Evolutionary conservation across 1,140 invertebrate species (phyloP).

Genomic region (Drosophila funebris): DNA sequence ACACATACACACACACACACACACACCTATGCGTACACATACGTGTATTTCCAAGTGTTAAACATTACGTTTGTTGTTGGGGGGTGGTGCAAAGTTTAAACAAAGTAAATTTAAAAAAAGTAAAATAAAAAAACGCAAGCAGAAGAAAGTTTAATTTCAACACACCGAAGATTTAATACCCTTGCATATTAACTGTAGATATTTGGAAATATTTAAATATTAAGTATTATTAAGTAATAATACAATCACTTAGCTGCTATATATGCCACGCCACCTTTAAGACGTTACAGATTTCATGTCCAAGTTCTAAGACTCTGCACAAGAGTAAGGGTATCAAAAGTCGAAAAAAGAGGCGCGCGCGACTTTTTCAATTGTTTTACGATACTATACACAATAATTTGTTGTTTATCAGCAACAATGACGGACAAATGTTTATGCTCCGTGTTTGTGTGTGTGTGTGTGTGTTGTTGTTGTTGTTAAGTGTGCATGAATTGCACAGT

Average conservation of each 20-base stretch:
- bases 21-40: conserved; percentile 1
- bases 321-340: too few relatives aligned
- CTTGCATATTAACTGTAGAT: too few relatives aligned
- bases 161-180: too few relatives aligned
- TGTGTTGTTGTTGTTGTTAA: too few relatives aligned
- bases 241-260: too few relatives aligned
- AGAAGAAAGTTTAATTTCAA: too few relatives aligned
- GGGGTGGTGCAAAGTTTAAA: conserved; percentile 60
- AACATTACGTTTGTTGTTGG: conserved; percentile 36
- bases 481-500: conserved; percentile 25
- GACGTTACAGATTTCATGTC: too few relatives aligned
- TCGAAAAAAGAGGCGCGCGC: conserved; percentile 46
- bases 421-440: conserved; percentile 39
- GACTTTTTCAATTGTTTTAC: conserved; percentile 62
- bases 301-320: too few relatives aligned
- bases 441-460: neutral
- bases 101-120: conserved; percentile 28
- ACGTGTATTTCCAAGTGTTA: conserved; percentile 25
- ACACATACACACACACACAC: neutral
- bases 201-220: too few relatives aligned
- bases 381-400: conserved; percentile 46
- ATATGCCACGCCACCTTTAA: too few relatives aligned
- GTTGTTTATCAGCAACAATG: conserved; percentile 61
- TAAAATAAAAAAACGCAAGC: conserved; percentile 20
- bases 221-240: too few relatives aligned